A percentile compares a stretch with the other conserved stretches of the same genome.
Evolutionary conservation across 2,113 vertebrate species (phyloP).

Genomic region (Aegithalos caudatus): DNA sequence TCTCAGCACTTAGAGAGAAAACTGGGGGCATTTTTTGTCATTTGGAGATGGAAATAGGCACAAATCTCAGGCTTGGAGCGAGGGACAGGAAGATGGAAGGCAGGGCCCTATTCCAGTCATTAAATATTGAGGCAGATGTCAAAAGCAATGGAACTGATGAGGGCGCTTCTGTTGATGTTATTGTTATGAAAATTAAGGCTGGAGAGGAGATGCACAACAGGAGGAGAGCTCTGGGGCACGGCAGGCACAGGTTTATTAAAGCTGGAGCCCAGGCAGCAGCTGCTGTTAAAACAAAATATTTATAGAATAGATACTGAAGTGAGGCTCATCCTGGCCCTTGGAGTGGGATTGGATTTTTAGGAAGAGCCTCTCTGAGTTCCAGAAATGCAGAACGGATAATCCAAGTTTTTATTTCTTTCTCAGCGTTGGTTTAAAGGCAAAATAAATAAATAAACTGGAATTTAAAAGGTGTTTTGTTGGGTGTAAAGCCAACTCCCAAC

Average conservation of each 20-base stretch:
- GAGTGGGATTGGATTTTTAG: not conserved
- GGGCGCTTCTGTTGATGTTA: not conserved
- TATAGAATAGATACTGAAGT: rapidly evolving
- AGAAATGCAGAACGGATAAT: not conserved
- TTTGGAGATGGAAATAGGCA: not conserved
- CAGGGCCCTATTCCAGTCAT: not conserved
- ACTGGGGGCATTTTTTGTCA: not conserved
- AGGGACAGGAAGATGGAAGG: not conserved
- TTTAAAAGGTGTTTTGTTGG: not conserved
- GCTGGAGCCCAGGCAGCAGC: not conserved
- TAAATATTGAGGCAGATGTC: slow-evolving; percentile 31
- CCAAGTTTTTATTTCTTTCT: not conserved
- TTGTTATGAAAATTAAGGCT: not conserved
- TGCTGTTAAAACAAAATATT: not conserved
- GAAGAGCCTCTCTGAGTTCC: not conserved
- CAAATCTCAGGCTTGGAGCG: not conserved
- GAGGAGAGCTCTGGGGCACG: not conserved
- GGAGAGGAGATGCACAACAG: not conserved
- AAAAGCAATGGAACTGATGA: not conserved
- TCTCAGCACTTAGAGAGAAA: not conserved
- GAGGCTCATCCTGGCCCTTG: not conserved
- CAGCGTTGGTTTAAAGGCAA: not conserved
- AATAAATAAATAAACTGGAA: not conserved
- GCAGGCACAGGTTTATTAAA: not conserved
- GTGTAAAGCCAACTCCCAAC: not conserved